Conservation (phyloP, 2,113 vertebrate genomes). For the Benitochromis conjunctus region DNA sequence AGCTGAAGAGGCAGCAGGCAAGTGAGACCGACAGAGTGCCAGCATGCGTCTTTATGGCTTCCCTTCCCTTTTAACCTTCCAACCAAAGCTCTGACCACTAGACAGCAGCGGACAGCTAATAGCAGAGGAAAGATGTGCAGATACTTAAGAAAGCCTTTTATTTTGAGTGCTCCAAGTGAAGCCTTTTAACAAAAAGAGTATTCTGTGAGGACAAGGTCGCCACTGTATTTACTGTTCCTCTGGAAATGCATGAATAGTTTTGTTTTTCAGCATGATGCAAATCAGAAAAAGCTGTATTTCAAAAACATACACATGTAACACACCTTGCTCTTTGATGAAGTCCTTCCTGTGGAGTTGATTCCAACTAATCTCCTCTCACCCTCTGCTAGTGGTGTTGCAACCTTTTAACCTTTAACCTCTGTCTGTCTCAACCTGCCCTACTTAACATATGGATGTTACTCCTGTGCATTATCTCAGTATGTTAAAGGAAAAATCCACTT, state of each 20-base stretch:
- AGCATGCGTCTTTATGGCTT: conserved; percentile 56
- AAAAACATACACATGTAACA: not conserved
- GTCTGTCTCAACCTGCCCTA: conserved; percentile 57
- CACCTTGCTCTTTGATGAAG: not conserved
- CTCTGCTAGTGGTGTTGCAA: not conserved
- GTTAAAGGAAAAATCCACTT: conserved; percentile 7
- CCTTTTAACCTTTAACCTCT: conserved; percentile 47
- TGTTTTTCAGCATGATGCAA: conserved; percentile 8
- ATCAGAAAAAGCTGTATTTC: not conserved
- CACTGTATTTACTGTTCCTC: not conserved
- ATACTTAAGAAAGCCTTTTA: not conserved
- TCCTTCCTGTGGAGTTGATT: not conserved
- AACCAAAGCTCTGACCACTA: not conserved
- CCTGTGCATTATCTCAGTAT: not conserved
- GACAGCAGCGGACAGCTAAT: not conserved
- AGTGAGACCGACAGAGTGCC: conserved; percentile 68
- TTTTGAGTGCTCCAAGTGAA: not conserved
- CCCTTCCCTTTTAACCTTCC: conserved; percentile 3
- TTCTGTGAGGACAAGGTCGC: not conserved
- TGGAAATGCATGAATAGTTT: conserved; percentile 30
- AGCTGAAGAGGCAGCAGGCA: conserved; percentile 78
- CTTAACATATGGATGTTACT: not conserved
- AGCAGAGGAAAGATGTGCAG: not conserved
- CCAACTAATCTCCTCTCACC: not conserved
- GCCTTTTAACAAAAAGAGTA: not conserved